Evolutionary conservation across 1,140 invertebrate genomes (phyloP).

Genomic region (Drosophila elegans): DNA sequence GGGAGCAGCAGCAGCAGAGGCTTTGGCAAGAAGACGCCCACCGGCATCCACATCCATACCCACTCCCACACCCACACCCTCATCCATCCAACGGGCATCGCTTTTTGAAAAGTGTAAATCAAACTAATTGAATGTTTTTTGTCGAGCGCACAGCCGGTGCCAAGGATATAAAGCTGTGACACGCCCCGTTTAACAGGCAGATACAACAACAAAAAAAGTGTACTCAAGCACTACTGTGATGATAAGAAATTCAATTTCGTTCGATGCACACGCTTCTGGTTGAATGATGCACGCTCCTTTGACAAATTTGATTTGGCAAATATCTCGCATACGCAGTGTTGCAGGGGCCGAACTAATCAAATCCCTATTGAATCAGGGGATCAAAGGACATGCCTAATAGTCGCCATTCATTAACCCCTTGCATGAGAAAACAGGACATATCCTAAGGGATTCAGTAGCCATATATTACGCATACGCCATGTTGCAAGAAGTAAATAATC

Average conservation of each 20-base stretch:
- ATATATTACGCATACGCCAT: background rate
- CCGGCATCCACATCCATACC: conserved; percentile 18
- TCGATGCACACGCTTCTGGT: conserved; percentile 29
- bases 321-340: conserved; percentile 43
- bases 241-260: conserved; percentile 76
- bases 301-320: conserved; percentile 51
- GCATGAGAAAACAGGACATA: background rate
- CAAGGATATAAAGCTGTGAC: conserved; percentile 54
- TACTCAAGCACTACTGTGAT: conserved; percentile 27
- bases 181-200: conserved; percentile 40
- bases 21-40: conserved; percentile 17
- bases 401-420: conserved; percentile 15
- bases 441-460: background rate
- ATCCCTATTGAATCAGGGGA: background rate
- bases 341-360: conserved; percentile 6
- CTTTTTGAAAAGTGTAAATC: conserved; percentile 69
- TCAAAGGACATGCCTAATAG: background rate
- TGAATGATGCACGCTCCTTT: conserved; percentile 38
- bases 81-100: conserved; percentile 13
- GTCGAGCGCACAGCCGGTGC: conserved; percentile 66
- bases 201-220: conserved; percentile 16
- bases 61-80: conserved; percentile 11
- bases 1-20: conserved; percentile 39
- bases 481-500: conserved; percentile 2
- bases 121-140: conserved; percentile 82